Percentiles rank a stretch among this genome's conserved stretches.
Evolutionary conservation across 2,888 invertebrate genomes (phyloP).

Genomic region (Xiphydria camelus): DNA sequence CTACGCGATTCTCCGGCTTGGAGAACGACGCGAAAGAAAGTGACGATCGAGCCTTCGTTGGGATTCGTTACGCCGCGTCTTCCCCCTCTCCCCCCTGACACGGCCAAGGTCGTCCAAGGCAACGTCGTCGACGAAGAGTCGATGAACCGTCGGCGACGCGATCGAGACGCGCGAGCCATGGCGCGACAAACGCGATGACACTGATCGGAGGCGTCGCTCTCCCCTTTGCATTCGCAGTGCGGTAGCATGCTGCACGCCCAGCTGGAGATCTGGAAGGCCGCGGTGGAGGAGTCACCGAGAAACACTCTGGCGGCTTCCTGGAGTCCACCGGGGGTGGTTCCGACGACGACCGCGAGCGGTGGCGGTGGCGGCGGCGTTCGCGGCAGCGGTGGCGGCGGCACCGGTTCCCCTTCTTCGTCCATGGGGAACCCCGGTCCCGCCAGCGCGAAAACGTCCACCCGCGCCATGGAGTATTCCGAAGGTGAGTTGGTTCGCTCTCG

Average conservation of each 20-base stretch:
- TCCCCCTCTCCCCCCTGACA: too few relatives aligned
- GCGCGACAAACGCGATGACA: neutral
- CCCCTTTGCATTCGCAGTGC: conserved; percentile 62
- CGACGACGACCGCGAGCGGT: conserved; percentile 36
- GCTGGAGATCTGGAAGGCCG: conserved; percentile 89
- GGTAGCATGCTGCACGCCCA: conserved; percentile 86
- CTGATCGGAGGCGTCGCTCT: too few relatives aligned
- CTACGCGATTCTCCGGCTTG: too few relatives aligned
- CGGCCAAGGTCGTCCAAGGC: too few relatives aligned
- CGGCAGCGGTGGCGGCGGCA: conserved; percentile 49
- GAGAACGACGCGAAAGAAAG: too few relatives aligned
- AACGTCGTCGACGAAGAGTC: too few relatives aligned
- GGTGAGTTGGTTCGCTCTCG: too few relatives aligned
- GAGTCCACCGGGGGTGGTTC: conserved; percentile 49
- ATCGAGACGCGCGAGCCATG: neutral
- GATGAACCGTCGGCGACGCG: too few relatives aligned
- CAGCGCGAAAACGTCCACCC: conserved; percentile 44
- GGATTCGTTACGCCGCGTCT: too few relatives aligned
- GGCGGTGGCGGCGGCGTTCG: conserved; percentile 18
- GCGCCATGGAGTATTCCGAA: conserved; percentile 70
- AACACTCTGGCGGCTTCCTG: conserved; percentile 54
- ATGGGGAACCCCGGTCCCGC: conserved; percentile 36
- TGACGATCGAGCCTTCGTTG: too few relatives aligned
- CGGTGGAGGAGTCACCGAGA: conserved; percentile 64
- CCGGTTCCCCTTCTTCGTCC: conserved; percentile 31